Evolutionary conservation across 2,113 vertebrate genomes (phyloP).

Genomic region (Acrocephalus arundinaceus): DNA sequence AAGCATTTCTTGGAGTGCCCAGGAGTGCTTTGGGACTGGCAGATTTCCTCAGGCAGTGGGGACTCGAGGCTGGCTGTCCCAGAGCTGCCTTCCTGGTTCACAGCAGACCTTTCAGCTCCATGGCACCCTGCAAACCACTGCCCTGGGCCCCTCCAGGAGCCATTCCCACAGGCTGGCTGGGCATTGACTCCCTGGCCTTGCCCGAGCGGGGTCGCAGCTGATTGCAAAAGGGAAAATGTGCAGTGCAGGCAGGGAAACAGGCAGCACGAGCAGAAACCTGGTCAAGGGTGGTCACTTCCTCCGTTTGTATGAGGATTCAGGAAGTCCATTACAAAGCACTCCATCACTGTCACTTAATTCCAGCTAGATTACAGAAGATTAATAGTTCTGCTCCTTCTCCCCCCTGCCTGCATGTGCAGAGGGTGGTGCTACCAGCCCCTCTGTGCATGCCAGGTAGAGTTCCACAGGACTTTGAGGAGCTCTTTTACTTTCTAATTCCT

Average conservation of each 20-base stretch:
- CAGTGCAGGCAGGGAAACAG: conserved; percentile 30
- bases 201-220: not conserved
- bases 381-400: conserved; percentile 3
- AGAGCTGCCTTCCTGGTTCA: not conserved
- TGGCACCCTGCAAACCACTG: not conserved
- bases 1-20: not conserved
- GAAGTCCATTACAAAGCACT: conserved; percentile 50
- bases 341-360: conserved; percentile 58
- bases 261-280: conserved; percentile 33
- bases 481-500: not conserved
- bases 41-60: not conserved
- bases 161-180: not conserved
- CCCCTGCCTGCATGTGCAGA: not conserved
- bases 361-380: conserved; percentile 28
- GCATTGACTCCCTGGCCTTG: not conserved
- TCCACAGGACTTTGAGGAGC: not conserved
- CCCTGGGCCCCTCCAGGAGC: not conserved
- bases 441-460: not conserved
- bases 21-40: not conserved
- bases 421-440: not conserved
- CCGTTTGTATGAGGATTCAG: conserved; percentile 29
- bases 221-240: conserved; percentile 18
- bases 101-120: rapidly evolving
- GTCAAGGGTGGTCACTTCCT: conserved; percentile 65
- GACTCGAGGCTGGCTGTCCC: not conserved